These are phyloP conservation scores for Yponomeuta sedellus DNA, from an alignment of 2,888 invertebrate species.

Conservation along the genomic window DNA sequence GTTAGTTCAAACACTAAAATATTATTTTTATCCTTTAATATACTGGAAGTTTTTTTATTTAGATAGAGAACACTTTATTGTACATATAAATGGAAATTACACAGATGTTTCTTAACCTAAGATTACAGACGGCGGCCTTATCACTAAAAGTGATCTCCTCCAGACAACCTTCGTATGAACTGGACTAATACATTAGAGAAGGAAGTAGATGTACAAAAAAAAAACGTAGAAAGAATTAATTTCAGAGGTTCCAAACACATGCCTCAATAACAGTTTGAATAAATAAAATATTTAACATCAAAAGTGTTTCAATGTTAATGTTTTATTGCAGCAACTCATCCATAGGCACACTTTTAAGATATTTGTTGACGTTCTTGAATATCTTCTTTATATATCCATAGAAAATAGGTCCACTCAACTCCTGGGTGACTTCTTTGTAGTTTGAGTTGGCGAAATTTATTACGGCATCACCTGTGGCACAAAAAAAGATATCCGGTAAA, in stretches of 20 bases:
- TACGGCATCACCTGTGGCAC: slow-evolving; percentile 13
- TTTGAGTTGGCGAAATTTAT: slow-evolving; percentile 15
- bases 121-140: too few species aligned
- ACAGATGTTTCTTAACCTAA: too few species aligned
- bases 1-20: neutral
- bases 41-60: neutral
- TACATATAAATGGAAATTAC: too few species aligned
- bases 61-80: neutral
- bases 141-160: too few species aligned
- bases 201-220: too few species aligned
- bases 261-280: too few species aligned
- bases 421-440: slow-evolving; percentile 12
- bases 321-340: slow-evolving; percentile 9
- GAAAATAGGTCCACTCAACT: slow-evolving; percentile 6
- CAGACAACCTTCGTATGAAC: too few species aligned
- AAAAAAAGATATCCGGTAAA: neutral
- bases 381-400: slow-evolving; percentile 13
- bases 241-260: too few species aligned
- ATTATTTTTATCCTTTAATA: slow-evolving; percentile 1
- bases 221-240: too few species aligned
- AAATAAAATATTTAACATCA: too few species aligned
- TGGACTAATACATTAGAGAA: too few species aligned
- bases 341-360: slow-evolving; percentile 8
- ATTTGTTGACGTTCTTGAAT: slow-evolving; percentile 17
- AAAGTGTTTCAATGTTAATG: neutral